phyloP scores from a whole-genome alignment of 2,888 invertebrate genomes.

The Dryobotodes eremita region DNA sequence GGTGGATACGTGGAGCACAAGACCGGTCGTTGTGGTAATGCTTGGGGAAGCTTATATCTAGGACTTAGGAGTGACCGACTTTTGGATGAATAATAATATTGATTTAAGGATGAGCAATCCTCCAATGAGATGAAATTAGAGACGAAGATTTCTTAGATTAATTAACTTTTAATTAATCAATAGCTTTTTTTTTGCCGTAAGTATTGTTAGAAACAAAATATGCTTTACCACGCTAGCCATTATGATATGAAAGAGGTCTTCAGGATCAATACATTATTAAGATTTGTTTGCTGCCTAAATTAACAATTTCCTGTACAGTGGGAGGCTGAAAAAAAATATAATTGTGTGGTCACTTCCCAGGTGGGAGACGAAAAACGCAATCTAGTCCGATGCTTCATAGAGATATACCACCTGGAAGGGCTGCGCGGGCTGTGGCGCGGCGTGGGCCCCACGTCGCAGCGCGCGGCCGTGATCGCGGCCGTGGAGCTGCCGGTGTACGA shows the following conservation, averaged over 20 bases:
- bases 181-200: neutral
- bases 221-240: too few species aligned
- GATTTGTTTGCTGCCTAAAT: neutral
- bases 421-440: constrained; percentile 97
- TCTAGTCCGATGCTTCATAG: constrained; percentile 94
- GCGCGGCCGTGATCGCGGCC: constrained; percentile 98
- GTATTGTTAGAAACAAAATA: neutral
- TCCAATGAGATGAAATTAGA: neutral
- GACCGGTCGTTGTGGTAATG: neutral
- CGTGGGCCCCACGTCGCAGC: constrained; percentile 97
- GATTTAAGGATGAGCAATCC: neutral
- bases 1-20: neutral
- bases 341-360: constrained; percentile 67
- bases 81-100: neutral
- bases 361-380: constrained; percentile 91
- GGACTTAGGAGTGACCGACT: neutral
- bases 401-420: constrained; percentile 96
- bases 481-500: constrained; percentile 98
- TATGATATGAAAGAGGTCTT: neutral
- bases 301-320: neutral
- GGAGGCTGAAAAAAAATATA: neutral
- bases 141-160: neutral
- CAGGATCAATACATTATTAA: neutral
- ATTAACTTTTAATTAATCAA: too few species aligned
- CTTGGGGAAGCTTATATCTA: too few species aligned